Conservation (phyloP, 2,888 invertebrate species). For the Ophion obscuratus region DNA sequence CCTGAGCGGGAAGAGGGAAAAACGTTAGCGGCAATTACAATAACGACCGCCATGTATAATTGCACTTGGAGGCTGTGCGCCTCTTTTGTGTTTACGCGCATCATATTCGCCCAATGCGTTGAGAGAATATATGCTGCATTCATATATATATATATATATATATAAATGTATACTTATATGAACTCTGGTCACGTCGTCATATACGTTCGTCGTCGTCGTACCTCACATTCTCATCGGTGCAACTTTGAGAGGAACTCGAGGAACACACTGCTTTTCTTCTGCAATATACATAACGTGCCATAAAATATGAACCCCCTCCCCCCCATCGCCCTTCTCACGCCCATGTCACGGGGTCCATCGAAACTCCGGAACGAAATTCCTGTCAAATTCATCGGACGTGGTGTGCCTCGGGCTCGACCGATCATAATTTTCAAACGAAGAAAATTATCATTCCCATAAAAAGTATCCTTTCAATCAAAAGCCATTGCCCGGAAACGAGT, state of each 20-base stretch:
- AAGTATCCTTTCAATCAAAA: background rate
- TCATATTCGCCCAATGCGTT: slow-evolving; percentile 39
- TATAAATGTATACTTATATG: slow-evolving; percentile 40
- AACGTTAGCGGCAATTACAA: slow-evolving; percentile 65
- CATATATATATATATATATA: background rate
- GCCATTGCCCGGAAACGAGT: too few relatives aligned
- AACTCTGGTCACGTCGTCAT: slow-evolving; percentile 64
- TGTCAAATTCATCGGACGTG: slow-evolving; percentile 11
- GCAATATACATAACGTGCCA: slow-evolving; percentile 6
- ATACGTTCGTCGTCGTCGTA: slow-evolving; percentile 58
- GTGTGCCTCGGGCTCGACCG: background rate
- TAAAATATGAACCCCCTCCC: slow-evolving; percentile 23
- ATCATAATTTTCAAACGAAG: slow-evolving; percentile 1
- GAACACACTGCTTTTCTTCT: slow-evolving; percentile 39
- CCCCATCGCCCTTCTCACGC: background rate
- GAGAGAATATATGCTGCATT: slow-evolving; percentile 28
- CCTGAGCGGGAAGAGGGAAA: slow-evolving; percentile 57
- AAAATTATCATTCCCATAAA: background rate
- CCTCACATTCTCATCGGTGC: slow-evolving; percentile 49
- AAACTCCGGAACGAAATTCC: slow-evolving; percentile 8
- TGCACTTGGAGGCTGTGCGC: slow-evolving; percentile 52
- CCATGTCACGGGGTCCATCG: slow-evolving; percentile 4
- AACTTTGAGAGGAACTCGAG: slow-evolving; percentile 53
- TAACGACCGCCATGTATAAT: slow-evolving; percentile 67
- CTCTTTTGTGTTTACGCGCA: slow-evolving; percentile 60